These are phyloP conservation scores for Patella pellucida DNA, from an alignment of 2,888 invertebrate species.

Conservation along the genomic window DNA sequence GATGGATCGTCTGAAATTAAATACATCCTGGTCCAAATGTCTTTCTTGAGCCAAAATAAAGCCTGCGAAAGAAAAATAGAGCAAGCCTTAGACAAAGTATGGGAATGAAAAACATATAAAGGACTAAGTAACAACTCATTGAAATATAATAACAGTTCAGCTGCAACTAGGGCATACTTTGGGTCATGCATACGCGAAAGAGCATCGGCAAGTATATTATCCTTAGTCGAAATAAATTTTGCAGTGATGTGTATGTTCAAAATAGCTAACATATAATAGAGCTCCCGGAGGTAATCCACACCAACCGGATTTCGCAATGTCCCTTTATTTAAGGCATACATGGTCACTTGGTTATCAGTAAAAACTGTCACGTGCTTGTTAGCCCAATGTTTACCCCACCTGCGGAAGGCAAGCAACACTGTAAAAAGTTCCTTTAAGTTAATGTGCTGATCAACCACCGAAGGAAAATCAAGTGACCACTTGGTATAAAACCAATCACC, in stretches of 20 bases:
- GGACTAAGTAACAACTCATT: neutral
- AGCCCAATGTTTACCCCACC: neutral
- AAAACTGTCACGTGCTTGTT: neutral
- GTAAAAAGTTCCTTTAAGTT: constrained; percentile 1
- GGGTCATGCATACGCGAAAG: neutral
- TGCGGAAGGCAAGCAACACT: neutral
- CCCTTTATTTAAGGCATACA: neutral
- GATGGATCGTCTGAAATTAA: no score
- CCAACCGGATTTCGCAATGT: neutral
- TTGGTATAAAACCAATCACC: no score
- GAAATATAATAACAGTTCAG: neutral
- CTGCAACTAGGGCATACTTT: neutral
- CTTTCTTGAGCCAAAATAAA: neutral
- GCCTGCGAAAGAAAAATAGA: neutral
- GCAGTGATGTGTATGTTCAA: neutral
- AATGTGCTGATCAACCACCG: no score
- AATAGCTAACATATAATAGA: neutral
- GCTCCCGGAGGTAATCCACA: neutral
- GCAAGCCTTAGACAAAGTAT: neutral
- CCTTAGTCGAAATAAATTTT: neutral
- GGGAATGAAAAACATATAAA: neutral
- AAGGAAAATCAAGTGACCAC: no score
- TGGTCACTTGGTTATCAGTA: neutral
- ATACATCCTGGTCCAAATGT: no score
- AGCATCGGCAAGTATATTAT: neutral